phyloP scores from a whole-genome alignment of 2,797 vertebrate genomes.

The Sebastolobus alascanus region DNA sequence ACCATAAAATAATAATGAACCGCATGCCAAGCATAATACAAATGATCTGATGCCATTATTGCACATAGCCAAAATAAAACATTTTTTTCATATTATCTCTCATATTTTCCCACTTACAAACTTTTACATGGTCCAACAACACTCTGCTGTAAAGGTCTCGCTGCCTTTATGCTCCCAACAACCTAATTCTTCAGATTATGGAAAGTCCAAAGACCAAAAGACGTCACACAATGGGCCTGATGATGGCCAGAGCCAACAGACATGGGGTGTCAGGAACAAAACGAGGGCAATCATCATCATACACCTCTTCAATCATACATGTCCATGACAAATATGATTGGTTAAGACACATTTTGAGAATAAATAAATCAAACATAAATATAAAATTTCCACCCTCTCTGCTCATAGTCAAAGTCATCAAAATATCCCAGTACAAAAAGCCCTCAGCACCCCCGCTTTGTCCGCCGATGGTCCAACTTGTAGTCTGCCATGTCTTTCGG shows the following conservation, averaged over 20 bases:
- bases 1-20: slow-evolving; percentile 20
- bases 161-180: neutral
- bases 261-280: neutral
- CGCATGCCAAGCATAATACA: slow-evolving; percentile 13
- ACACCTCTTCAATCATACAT: neutral
- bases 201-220: neutral
- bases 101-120: slow-evolving; percentile 23
- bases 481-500: neutral
- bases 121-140: neutral
- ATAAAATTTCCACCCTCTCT: too few species aligned
- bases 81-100: neutral
- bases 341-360: too few species aligned
- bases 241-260: neutral
- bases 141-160: neutral
- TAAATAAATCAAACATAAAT: too few species aligned
- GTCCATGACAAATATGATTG: neutral
- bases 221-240: too few species aligned
- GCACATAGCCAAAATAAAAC: slow-evolving; percentile 7
- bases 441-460: too few species aligned
- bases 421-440: too few species aligned
- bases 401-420: too few species aligned
- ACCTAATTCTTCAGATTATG: neutral
- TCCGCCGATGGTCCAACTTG: neutral
- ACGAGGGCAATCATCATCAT: neutral
- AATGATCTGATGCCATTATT: slow-evolving; percentile 13